These are phyloP conservation scores for Cotesia vestalis DNA, from an alignment of 1,140 invertebrate species.

Conservation along the genomic window DNA sequence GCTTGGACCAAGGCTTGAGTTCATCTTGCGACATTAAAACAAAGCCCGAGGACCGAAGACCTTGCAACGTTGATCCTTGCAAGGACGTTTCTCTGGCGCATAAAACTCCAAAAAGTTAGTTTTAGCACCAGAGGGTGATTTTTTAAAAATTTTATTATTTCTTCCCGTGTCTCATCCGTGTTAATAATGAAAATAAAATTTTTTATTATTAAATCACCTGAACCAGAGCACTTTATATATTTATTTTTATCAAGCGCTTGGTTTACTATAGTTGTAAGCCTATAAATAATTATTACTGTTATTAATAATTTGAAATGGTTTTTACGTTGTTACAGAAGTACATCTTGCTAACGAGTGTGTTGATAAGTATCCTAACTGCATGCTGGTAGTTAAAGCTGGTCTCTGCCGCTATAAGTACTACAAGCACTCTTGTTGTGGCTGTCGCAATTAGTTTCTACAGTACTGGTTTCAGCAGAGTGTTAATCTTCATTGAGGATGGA, in stretches of 20 bases:
- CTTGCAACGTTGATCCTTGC: constrained; percentile 52
- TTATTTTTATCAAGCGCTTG: neutral
- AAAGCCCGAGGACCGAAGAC: constrained; percentile 44
- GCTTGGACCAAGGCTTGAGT: constrained; percentile 48
- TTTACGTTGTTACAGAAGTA: constrained; percentile 48
- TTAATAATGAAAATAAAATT: constrained; percentile 12
- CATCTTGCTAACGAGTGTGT: constrained; percentile 66
- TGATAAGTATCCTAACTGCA: constrained; percentile 81
- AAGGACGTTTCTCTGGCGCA: constrained; percentile 27
- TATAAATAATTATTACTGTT: constrained; percentile 26
- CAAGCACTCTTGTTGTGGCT: constrained; percentile 80
- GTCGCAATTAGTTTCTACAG: constrained; percentile 44
- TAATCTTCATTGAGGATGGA: neutral
- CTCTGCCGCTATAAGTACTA: constrained; percentile 87
- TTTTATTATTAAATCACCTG: neutral
- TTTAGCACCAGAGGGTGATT: too few species aligned
- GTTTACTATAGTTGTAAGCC: neutral
- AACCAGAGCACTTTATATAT: too few species aligned
- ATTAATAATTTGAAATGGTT: neutral
- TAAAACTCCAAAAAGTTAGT: constrained; percentile 54
- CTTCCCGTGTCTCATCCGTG: neutral
- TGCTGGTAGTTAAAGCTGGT: constrained; percentile 78
- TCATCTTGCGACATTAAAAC: constrained; percentile 43
- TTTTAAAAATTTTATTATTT: neutral
- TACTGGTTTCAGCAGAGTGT: neutral